These are phyloP conservation scores for Apostichopus japonicus DNA, from an alignment of 35 echinoderm and acorn worm species.

Conservation along the genomic window DNA sequence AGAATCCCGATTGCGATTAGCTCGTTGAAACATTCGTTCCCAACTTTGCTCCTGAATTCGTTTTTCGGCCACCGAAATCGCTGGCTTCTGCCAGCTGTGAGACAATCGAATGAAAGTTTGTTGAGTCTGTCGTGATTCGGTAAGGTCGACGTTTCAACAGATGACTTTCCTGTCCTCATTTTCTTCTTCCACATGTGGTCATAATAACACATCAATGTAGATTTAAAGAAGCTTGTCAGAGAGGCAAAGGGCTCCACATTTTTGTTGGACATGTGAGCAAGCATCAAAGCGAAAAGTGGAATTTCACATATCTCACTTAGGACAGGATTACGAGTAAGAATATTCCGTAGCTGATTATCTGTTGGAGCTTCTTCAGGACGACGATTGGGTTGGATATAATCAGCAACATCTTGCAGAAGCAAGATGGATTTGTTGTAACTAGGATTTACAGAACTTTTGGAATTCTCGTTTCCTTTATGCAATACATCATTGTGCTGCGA, in stretches of 20 bases:
- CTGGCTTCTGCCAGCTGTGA: background rate
- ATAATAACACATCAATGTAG: background rate
- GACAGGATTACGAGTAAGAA: background rate
- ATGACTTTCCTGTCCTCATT: background rate
- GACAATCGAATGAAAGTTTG: background rate
- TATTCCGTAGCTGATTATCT: too few relatives aligned
- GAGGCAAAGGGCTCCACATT: background rate
- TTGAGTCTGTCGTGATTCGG: background rate
- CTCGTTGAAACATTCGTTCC: background rate
- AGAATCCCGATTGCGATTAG: background rate
- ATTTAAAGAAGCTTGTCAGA: background rate
- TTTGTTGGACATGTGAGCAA: background rate
- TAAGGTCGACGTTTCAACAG: background rate
- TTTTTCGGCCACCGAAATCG: background rate
- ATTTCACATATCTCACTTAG: background rate
- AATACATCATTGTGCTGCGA: too few relatives aligned
- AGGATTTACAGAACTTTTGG: too few relatives aligned
- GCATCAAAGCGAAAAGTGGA: constrained; percentile 19
- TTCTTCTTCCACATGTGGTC: background rate
- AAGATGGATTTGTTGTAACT: too few relatives aligned
- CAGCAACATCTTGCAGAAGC: too few relatives aligned
- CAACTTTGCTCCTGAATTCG: background rate
- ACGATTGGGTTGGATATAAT: too few relatives aligned
- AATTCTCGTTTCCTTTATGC: too few relatives aligned
- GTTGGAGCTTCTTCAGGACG: too few relatives aligned